These are phyloP conservation scores for Blera fallax DNA, from an alignment of 2,888 invertebrate genomes.

Conservation along the genomic window DNA sequence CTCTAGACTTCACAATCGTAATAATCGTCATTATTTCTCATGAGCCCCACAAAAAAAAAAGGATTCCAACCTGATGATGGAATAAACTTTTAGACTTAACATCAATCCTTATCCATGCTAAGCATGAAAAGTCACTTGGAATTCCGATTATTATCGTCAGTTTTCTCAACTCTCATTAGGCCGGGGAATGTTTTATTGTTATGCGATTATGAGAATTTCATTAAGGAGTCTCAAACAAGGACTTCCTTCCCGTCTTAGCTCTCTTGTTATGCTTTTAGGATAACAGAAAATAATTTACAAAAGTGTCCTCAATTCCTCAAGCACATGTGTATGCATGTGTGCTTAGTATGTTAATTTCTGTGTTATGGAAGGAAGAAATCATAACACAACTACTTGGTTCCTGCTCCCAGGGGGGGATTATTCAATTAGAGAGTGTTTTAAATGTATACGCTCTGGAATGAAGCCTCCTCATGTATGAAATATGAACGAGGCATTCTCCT, in stretches of 20 bases:
- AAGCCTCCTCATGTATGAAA: slow-evolving; percentile 14
- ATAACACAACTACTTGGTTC: slow-evolving; percentile 39
- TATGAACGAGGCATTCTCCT: slow-evolving; percentile 45
- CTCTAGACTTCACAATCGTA: slow-evolving; percentile 32
- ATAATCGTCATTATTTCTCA: slow-evolving; percentile 21
- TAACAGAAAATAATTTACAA: slow-evolving; percentile 41
- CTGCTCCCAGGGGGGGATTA: slow-evolving; percentile 39
- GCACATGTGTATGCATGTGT: slow-evolving; percentile 2
- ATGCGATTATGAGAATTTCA: slow-evolving; percentile 50
- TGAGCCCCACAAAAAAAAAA: neutral
- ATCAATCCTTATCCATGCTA: slow-evolving; percentile 24
- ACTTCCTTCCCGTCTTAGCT: slow-evolving; percentile 15
- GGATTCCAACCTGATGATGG: neutral
- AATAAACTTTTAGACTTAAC: slow-evolving; percentile 12
- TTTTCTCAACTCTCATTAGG: slow-evolving; percentile 23
- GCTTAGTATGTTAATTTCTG: slow-evolving; percentile 41
- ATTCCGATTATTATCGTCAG: neutral
- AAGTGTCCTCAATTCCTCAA: slow-evolving; percentile 51
- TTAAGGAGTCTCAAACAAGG: slow-evolving; percentile 24
- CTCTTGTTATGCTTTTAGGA: slow-evolving; percentile 3
- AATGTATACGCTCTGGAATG: slow-evolving; percentile 52
- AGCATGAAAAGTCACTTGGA: slow-evolving; percentile 20
- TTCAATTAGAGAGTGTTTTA: slow-evolving; percentile 66
- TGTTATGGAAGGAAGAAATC: neutral
- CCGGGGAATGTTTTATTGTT: slow-evolving; percentile 35